Base-by-base conservation (phyloP, 1,140 invertebrate genomes). In the Cotesia chilonis region DNA sequence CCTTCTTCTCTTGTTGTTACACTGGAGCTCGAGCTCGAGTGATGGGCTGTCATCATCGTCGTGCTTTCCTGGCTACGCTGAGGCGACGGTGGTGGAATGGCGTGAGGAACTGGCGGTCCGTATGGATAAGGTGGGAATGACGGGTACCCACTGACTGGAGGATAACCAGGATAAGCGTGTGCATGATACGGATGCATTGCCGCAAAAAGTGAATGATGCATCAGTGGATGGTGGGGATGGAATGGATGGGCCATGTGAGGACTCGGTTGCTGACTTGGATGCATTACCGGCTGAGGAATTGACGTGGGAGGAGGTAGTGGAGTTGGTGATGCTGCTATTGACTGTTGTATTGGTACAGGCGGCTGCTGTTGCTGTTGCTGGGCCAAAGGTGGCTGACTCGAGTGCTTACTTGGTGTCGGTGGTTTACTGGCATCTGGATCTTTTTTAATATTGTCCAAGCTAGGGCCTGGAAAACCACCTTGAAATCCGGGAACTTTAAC, bases 401-500 rank as follows among this genome's bases (percentile, higher is more conserved):
- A 78, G 57, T 85, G 83, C 64, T 85, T 86, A 54, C 83, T 85
- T 0, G 84, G 85, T 0, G 85, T 86, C 0, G 85, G 81, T 4
- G 85, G 85, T 68, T 85, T 85, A 14, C 77, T 81, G 0, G 79
- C 78, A 73, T 92, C 91, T 17, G 91, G 92, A 83, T 94, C 92
- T 75, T 93, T 93, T 77, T 94, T 94, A 65, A 94, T 93, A 78
- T 90, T 91, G 35, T 92, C 91, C 72, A 91, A 84, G 78, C 88
- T 89, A 41, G 90, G 90, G 1, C 90, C 90, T 20, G 90, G 84
- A 54, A 86, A 87, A 9, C 80, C 80, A 17, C 78, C 80, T 37
- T 86, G 88, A 79, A 92, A 94, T 10, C 93, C 93, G 51, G 93
- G 93, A 3, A 94, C 92, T 88, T 94, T 94, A 0, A 94, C 92